Conservation (phyloP, 2,113 vertebrate species). For the Calonectris borealis region DNA sequence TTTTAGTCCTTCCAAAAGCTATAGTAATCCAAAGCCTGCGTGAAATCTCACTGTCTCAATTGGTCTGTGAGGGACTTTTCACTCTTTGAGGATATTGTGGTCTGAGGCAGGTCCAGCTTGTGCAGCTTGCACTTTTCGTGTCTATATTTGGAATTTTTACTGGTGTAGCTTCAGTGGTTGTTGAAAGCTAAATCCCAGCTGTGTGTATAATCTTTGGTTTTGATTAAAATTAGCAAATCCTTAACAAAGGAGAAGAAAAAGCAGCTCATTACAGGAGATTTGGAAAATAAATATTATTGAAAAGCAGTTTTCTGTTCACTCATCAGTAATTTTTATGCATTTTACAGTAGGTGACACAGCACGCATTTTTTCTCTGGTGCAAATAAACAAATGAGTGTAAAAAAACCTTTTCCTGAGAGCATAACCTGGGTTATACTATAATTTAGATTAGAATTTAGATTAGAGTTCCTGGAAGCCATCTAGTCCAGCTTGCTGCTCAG, state of each 20-base stretch:
- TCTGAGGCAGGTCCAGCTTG: neutral
- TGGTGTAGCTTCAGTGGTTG: neutral
- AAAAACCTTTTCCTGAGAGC: neutral
- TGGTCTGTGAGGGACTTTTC: neutral
- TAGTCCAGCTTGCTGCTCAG: neutral
- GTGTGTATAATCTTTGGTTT: neutral
- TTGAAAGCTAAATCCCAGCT: neutral
- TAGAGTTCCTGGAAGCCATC: neutral
- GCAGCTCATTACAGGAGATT: neutral
- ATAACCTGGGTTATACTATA: neutral
- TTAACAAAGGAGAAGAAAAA: neutral
- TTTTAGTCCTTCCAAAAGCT: neutral
- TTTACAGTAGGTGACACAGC: neutral
- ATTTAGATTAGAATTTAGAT: neutral
- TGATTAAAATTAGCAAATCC: neutral
- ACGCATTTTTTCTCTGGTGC: rapidly evolving
- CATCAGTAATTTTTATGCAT: neutral
- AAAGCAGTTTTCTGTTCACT: neutral
- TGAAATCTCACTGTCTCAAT: neutral
- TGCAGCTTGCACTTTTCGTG: neutral
- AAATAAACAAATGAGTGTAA: neutral
- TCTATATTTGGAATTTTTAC: neutral
- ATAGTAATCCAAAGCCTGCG: neutral
- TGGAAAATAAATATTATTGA: neutral
- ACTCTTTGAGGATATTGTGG: neutral